phyloP scores from a whole-genome alignment of 2,113 vertebrate genomes.

The Platycercus adscitus region DNA sequence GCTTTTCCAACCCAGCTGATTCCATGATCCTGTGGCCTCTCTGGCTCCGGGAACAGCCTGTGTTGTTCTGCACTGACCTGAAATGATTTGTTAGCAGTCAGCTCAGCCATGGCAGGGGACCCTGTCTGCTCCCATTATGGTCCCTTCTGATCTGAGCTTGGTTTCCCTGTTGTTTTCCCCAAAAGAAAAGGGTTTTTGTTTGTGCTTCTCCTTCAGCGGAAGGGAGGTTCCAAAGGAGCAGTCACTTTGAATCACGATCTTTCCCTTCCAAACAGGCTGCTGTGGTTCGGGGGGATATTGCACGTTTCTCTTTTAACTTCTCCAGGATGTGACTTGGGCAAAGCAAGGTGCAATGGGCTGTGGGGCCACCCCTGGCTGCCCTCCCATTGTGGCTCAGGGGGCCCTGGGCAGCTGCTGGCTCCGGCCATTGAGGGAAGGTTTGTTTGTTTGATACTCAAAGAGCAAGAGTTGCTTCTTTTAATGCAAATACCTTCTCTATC shows the following conservation, averaged over 20 bases:
- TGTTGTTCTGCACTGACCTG: conserved; percentile 51
- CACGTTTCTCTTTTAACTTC: fast-evolving
- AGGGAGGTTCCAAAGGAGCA: neutral
- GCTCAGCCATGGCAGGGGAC: fast-evolving
- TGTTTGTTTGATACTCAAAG: neutral
- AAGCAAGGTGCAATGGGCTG: neutral
- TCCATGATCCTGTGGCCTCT: neutral
- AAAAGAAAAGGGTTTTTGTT: neutral
- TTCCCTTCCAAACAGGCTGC: fast-evolving
- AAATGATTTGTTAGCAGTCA: neutral
- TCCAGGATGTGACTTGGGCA: fast-evolving
- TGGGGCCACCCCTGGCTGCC: neutral
- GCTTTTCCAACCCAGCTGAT: neutral
- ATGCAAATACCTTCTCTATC: neutral
- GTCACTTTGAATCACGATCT: neutral
- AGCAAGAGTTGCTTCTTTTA: neutral
- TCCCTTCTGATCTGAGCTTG: neutral
- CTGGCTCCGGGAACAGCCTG: neutral
- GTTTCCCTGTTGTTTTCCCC: neutral
- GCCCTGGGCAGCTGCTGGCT: neutral
- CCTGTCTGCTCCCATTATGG: neutral
- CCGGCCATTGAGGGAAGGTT: neutral
- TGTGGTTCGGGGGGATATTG: neutral
- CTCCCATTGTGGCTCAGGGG: neutral
- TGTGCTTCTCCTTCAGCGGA: neutral